A percentile compares a stretch with the other conserved stretches of the same genome.
These are phyloP conservation scores for Mus spicilegus DNA, from an alignment of 2,113 vertebrate species.

Conservation along the genomic window DNA sequence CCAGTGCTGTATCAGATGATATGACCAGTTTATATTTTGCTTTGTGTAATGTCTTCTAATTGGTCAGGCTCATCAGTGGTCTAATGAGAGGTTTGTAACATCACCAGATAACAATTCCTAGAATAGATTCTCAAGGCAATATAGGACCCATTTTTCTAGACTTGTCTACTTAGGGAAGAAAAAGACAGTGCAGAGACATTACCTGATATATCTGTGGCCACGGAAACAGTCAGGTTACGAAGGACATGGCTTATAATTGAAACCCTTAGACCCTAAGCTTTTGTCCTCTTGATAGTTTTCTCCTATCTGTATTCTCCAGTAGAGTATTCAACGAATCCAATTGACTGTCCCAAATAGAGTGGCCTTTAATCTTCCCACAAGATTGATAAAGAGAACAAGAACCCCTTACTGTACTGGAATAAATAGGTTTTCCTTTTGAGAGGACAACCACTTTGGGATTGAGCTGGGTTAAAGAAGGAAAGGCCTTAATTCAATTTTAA, in stretches of 20 bases:
- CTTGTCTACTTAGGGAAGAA: slow-evolving; percentile 17
- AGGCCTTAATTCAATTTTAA: slow-evolving; percentile 58
- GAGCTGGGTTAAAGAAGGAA: slow-evolving; percentile 50
- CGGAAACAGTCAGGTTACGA: slow-evolving; percentile 38
- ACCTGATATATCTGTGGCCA: slow-evolving; percentile 37
- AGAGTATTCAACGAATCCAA: slow-evolving; percentile 66
- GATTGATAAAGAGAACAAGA: slow-evolving; percentile 63
- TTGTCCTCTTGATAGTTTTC: slow-evolving; percentile 70
- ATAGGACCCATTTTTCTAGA: slow-evolving; percentile 18
- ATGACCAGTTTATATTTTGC: slow-evolving; percentile 31
- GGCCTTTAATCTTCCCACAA: slow-evolving; percentile 67
- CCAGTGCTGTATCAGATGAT: slow-evolving; percentile 71
- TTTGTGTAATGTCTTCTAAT: slow-evolving; percentile 66
- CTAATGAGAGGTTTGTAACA: slow-evolving; percentile 47
- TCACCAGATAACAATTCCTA: not conserved
- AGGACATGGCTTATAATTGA: slow-evolving; percentile 65
- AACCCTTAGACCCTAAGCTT: slow-evolving; percentile 66
- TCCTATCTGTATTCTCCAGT: slow-evolving; percentile 59
- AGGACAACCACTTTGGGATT: slow-evolving; percentile 25
- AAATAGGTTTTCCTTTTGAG: slow-evolving; percentile 55
- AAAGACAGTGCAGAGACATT: slow-evolving; percentile 41
- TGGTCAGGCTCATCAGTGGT: slow-evolving; percentile 69
- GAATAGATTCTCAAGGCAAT: not conserved
- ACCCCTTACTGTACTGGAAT: slow-evolving; percentile 21
- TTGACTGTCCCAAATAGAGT: slow-evolving; percentile 59